Conservation (phyloP, 2,888 invertebrate genomes). For the Pantelozetes paolii region DNA sequence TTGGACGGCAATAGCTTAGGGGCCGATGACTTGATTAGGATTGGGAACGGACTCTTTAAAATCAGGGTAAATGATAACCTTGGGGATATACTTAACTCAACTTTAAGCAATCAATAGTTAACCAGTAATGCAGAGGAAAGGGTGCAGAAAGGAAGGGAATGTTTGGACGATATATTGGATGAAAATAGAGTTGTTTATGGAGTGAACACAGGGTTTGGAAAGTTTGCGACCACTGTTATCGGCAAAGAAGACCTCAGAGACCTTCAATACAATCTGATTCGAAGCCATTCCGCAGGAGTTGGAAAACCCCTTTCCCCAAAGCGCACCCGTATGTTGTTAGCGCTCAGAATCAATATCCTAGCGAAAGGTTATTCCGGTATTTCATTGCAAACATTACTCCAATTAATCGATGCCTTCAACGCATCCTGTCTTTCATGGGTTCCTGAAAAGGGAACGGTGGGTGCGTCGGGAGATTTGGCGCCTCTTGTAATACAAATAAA, state of each 20-base stretch:
- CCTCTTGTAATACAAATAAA: constrained; percentile 54
- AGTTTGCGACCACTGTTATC: constrained; percentile 61
- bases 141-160: constrained; percentile 57
- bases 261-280: constrained; percentile 63
- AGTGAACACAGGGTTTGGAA: constrained; percentile 66
- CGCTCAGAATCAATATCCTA: constrained; percentile 63
- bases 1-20: constrained; percentile 60
- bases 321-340: constrained; percentile 61
- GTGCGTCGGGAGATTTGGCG: constrained; percentile 65
- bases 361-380: constrained; percentile 67
- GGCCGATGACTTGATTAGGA: constrained; percentile 58
- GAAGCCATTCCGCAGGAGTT: constrained; percentile 63
- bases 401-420: constrained; percentile 63
- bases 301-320: constrained; percentile 61
- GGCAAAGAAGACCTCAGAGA: constrained; percentile 59
- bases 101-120: constrained; percentile 52
- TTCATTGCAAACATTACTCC: constrained; percentile 58
- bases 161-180: constrained; percentile 60
- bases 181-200: constrained; percentile 62
- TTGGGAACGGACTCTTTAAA: constrained; percentile 56
- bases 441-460: constrained; percentile 66
- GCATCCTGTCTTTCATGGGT: constrained; percentile 63
- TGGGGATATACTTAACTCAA: too few relatives aligned
- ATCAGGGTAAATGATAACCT: constrained; percentile 43
- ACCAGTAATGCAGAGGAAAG: constrained; percentile 58